These are phyloP conservation scores for Lasioglossum figueresi DNA, from an alignment of 2,888 invertebrate genomes.

Conservation along the genomic window DNA sequence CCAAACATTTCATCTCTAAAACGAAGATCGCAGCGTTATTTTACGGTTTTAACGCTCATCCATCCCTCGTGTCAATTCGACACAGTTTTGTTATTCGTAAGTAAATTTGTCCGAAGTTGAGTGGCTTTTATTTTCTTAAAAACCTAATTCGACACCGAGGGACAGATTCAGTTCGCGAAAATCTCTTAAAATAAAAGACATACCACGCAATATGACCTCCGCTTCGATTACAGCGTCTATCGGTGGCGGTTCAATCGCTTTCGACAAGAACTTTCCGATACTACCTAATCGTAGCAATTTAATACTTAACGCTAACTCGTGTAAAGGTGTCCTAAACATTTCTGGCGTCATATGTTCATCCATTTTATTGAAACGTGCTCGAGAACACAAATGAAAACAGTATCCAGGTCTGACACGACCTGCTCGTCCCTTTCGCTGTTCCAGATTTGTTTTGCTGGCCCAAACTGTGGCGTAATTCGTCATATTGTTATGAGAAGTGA, in stretches of 20 bases:
- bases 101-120: no score
- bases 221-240: constrained; percentile 99
- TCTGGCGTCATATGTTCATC: constrained; percentile 98
- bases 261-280: constrained; percentile 97
- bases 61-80: no score
- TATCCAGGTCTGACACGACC: constrained; percentile 97
- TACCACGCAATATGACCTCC: constrained; percentile 89
- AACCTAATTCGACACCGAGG: no score
- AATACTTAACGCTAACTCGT: constrained; percentile 96
- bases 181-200: constrained; percentile 8
- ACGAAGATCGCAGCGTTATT: constrained; percentile 23
- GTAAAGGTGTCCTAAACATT: constrained; percentile 98
- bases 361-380: constrained; percentile 89
- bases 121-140: no score
- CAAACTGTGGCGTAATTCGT: constrained; percentile 98
- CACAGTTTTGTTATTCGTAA: no score
- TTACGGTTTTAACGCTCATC: neutral
- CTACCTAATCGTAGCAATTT: constrained; percentile 95
- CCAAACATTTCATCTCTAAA: constrained; percentile 96
- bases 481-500: constrained; percentile 99
- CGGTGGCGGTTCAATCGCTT: constrained; percentile 98
- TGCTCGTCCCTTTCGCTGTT: constrained; percentile 97
- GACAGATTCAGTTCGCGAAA: no score
- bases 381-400: constrained; percentile 96
- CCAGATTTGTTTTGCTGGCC: constrained; percentile 97